Evolutionary conservation across 2,888 invertebrate species (phyloP), one percentile per base, ranked within the genome.

Genomic region (Calameuta idolon): DNA sequence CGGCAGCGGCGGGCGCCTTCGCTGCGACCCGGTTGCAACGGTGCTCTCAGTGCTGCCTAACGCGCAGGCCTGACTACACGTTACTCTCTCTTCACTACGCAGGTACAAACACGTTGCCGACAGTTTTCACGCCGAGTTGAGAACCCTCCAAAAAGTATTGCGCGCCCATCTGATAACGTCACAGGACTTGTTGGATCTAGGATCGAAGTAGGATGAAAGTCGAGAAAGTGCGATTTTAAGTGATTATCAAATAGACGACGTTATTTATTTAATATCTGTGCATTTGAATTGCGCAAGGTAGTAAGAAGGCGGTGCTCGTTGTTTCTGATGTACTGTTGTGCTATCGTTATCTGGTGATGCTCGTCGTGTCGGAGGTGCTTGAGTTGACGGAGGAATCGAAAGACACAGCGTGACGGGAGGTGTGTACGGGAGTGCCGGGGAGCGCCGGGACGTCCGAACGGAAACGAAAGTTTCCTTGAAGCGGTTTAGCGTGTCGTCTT

Each of bases 41-140:
- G 83, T 83, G 80, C 83, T 85, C 82, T 90, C 90, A 91, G 91
- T 91, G 89, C 88, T 85, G 89, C 87, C 87, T 86, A 90, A 87
- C 90, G 91, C 91, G 91, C 91, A 91, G 90, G 88, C 90, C 88
- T 90, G 90, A 87, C 85, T 85, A 88, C 86, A 87, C 85, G 87
- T 82, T 75, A 71, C 75, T 77, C 79, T 78, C 80, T 77, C 79
- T 83, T 77, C 75, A 84, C 80, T 83, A 86, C 86, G 87, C 87
- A 87, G 83, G 85, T 87, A 87, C 86, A 86, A 86, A 87, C 82
- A 86, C 12, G 55, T 55, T 77, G 78, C 75, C 40, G 37, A 34
- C 23, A 69, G 30, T 71, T 33, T 12, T 34, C 33, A 12, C 37
- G 34, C 15, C 73, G 23, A 68, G 77, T 77, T 77, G 77, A 77